Evolutionary conservation across 2,888 invertebrate genomes (phyloP), one percentile per base, ranked within the genome.

Genomic region (Drosophila meridiana): DNA sequence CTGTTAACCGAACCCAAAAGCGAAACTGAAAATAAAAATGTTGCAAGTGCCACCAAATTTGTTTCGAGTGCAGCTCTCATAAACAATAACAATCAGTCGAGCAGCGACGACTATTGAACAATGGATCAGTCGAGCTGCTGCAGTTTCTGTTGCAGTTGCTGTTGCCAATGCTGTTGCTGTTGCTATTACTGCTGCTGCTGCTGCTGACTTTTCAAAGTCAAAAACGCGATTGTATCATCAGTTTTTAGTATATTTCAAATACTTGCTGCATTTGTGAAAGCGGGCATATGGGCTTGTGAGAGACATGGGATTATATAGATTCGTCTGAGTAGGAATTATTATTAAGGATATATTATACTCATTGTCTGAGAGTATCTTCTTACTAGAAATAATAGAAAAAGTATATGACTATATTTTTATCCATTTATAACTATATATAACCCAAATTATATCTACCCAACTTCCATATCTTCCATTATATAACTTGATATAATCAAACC

Each of bases 181-280:
- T 63, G 48, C 58, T 63, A 77, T 62, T 70, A 73, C 56, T 30
- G 55, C 13, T 20, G 62, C 69, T 60, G 60, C 68, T 76, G 58
- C 47, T 65, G 73, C 78, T 77, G 82, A 88, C 90, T 89, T 90
- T 90, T 90, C 90, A 90, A 90, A 90, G 90, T 90, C 90, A 90
- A 90, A 90, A 90, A 72, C 90, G 90, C 90, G 90, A 90, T 90
- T 90, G 90, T 90, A 90, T 90, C 90, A 90, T 90, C 90, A 74
- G 70, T 70, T 69, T 53, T 57, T 59, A 30, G 53, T 69, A 30
- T 48, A 42, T 42, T 56, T 56, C 42, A 32, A 32, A 11, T 56
- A 32, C 56, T 28, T 13, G 56, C 4, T 56, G 0, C 6, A 3
- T 8, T 5, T 3, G 30, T 20, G 30, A 26, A 42, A 11, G 40